These are phyloP conservation scores for Phenganax stokvisi DNA, from an alignment of 92 coral and sea anemone genomes.

Conservation along the genomic window DNA sequence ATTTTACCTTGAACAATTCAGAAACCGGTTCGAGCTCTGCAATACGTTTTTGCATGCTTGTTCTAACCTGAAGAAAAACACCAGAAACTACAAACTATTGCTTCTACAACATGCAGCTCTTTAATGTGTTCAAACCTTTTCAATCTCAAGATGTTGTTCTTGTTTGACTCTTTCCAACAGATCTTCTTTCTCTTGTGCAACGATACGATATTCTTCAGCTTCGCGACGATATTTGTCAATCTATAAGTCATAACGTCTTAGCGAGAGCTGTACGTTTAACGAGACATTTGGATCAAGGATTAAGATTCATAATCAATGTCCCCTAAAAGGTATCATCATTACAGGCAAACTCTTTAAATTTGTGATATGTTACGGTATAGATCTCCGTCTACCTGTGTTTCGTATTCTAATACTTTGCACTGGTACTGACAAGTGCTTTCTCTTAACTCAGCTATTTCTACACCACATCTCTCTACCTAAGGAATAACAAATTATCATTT, in stretches of 20 bases:
- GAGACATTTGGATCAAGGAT: no score
- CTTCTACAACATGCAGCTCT: not conserved
- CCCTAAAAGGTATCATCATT: not conserved
- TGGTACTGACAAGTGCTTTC: slow-evolving; percentile 61
- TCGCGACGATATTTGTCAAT: slow-evolving; percentile 93
- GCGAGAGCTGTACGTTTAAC: no score
- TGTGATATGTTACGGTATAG: no score
- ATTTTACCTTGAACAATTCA: slow-evolving; percentile 78
- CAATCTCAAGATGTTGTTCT: slow-evolving; percentile 78
- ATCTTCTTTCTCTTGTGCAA: slow-evolving; percentile 76
- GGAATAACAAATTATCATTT: not conserved
- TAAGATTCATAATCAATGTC: no score
- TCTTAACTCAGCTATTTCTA: slow-evolving; percentile 65
- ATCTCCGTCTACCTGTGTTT: slow-evolving; percentile 69
- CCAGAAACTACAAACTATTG: not conserved
- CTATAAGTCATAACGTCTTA: slow-evolving; percentile 32
- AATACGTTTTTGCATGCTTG: slow-evolving; percentile 84
- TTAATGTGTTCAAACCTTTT: slow-evolving; percentile 47
- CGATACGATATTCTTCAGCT: slow-evolving; percentile 72
- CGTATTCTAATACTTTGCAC: slow-evolving; percentile 59
- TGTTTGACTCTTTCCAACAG: slow-evolving; percentile 74
- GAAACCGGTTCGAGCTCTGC: slow-evolving; percentile 93
- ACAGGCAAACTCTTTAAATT: not conserved
- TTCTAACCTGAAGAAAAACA: slow-evolving; percentile 52
- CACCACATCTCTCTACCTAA: slow-evolving; percentile 62